Evolutionary conservation across 2,113 vertebrate species (phyloP), one percentile per base, ranked within the genome.

Genomic region (Channa argus): DNA sequence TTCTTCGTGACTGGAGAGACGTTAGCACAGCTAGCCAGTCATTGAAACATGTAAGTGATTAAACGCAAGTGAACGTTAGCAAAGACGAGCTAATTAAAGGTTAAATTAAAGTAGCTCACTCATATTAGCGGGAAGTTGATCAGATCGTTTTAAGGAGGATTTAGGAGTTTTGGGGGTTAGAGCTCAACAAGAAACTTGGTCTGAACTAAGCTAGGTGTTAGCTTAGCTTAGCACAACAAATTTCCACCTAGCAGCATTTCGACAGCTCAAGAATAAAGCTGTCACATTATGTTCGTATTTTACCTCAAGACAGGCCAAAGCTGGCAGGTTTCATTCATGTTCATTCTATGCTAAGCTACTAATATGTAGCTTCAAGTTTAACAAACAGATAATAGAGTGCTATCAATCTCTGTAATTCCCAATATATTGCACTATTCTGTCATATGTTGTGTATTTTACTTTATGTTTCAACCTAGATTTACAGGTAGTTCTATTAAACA

Each of bases 401-500:
- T 47, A 36, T 77, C 5, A 10, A 13, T 38, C 33, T 51, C 10
- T 54, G 11, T 14, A 39, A 60, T 45, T 45, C 3, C 24, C 5
- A 13, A 60, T 56, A 71, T 33, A 7, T 49, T 5, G 33, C 47
- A 43, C 38, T 12, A n/a, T 59, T 10, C 6, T 3, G 24, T 46
- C 39, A 46, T 38, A 47, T 13, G 12, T 52, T 24, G 24, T 24
- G 24, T 24, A 24, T 24, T 24, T 24, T 24, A 24, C 1, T 24
- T 24, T 24, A 41, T 64, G 45, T 62, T 46, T 67, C 54, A 58
- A 64, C 63, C 9, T 10, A 61, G 51, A 44, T 54, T 39, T 47
- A 33, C 12, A 63, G 44, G 71, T 67, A 67, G 52, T 62, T 74
- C 44, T 50, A 39, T 63, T 34, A 41, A 37, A 47, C 15, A 43